Evolutionary conservation across 2,797 vertebrate genomes (phyloP), one percentile per base, ranked within the genome.

Genomic region (Setipinna tenuifilis): DNA sequence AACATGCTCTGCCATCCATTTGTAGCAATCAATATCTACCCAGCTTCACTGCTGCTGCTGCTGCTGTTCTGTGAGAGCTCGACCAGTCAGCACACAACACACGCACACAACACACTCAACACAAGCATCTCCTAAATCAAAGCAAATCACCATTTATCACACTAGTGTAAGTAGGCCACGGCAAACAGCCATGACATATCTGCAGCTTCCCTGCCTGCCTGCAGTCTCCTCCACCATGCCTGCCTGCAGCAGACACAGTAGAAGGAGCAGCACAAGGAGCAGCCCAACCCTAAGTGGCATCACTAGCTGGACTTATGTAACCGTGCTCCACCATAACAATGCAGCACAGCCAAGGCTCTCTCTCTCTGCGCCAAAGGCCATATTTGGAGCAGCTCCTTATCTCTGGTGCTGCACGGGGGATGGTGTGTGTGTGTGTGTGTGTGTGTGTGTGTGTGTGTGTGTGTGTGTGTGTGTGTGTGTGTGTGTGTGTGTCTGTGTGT

Each of bases 141-240:
- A 75, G 16, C 68, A 75, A 75, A 75, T 71, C 65, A 71, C 65
- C 65, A 31, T 75, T 75, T 41, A 35, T 75, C 65, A 35, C 14
- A 31, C 61, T 35, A 16, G 14, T 35, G 68, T 75, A 75, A 75
- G 68, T 75, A 35, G 28, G 68, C 28, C 68, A 75, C 31, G 12
- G 23, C 25, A 68, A 65, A 10, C 68, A 71, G 2, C 14, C 28
- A 35, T 28, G 62, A 28, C 62, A 68, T 25, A 68, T 14, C 62
- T 68, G 25, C 11, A 28, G 68, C 23, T 14, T 25, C 61, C 61
- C 23, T 23, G 61, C 61, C 61, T 41, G 35, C 35, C 2, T 41
- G 35, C 35, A 25, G 23, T 28, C 7, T 65, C 23, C n/a, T 11
- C 12, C 7, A 65, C 23, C 23, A 14, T 4, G 23, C 23, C n/a